These are phyloP conservation scores for Hetaerina titia DNA, from an alignment of 2,888 invertebrate species.

Conservation along the genomic window DNA sequence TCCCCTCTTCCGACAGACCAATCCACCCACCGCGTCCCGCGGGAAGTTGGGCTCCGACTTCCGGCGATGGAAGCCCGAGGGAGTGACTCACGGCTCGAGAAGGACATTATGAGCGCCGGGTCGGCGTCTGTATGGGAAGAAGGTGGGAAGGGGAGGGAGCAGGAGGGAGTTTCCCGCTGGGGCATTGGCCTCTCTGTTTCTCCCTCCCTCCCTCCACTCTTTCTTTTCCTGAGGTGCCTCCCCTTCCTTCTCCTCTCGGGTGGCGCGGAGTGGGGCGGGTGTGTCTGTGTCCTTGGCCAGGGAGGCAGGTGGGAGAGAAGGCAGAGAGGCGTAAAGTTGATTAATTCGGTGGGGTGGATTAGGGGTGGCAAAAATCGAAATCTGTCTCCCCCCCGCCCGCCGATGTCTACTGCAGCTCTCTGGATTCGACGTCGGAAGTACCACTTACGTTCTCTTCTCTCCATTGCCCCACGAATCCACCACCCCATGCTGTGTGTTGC, in stretches of 20 bases:
- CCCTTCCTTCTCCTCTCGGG: not conserved
- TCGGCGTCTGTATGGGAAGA: not conserved
- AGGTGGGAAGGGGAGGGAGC: not conserved
- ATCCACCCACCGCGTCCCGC: not conserved
- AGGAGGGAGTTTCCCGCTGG: not conserved
- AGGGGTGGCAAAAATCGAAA: not conserved
- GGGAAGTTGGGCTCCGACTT: constrained; percentile 19
- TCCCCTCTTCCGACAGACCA: not conserved
- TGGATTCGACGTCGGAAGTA: not conserved
- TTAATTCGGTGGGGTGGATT: not conserved
- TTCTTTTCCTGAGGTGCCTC: not conserved
- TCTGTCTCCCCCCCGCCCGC: not conserved
- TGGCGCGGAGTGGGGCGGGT: not conserved
- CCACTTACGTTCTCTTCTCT: not conserved
- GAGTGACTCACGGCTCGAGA: constrained; percentile 16
- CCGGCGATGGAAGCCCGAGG: constrained; percentile 31
- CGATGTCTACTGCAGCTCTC: not conserved
- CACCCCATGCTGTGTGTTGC: not conserved
- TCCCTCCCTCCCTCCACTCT: not conserved
- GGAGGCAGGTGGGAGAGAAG: not conserved
- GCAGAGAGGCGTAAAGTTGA: constrained; percentile 16
- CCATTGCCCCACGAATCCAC: not conserved
- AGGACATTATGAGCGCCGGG: not conserved
- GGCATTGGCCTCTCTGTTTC: not conserved
- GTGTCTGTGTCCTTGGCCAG: constrained; percentile 43